Evolutionary conservation across 2,888 invertebrate species (phyloP).

Genomic region (Rhyacophila evoluta): DNA sequence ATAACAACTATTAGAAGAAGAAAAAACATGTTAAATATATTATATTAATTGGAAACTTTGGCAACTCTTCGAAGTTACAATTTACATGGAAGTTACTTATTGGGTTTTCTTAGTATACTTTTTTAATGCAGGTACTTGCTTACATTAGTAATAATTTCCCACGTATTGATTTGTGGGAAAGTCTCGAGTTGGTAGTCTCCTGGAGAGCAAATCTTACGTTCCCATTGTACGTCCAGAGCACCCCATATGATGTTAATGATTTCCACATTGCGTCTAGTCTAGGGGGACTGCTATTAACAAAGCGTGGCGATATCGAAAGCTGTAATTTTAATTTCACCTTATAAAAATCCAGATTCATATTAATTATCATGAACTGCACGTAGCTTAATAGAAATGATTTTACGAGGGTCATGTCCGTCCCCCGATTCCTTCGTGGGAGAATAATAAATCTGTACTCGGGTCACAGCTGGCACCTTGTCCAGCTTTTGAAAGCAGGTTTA

Average conservation of each 20-base stretch:
- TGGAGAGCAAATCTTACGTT: slow-evolving; percentile 26
- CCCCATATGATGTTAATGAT: slow-evolving; percentile 31
- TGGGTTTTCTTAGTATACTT: too few species aligned
- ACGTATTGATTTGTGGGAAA: slow-evolving; percentile 46
- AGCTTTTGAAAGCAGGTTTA: slow-evolving; percentile 33
- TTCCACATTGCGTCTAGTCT: slow-evolving; percentile 12
- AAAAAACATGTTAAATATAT: too few species aligned
- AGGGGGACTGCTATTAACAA: slow-evolving; percentile 38
- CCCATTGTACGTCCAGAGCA: slow-evolving; percentile 20
- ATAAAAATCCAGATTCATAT: slow-evolving; percentile 8
- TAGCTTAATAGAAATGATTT: slow-evolving; percentile 23
- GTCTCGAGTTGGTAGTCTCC: slow-evolving; percentile 23
- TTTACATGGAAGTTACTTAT: too few species aligned
- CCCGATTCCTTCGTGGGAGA: slow-evolving; percentile 38
- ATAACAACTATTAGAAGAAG: too few species aligned
- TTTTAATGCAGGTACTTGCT: background rate
- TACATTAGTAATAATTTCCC: slow-evolving; percentile 28
- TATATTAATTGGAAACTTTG: too few species aligned
- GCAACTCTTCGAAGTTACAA: too few species aligned
- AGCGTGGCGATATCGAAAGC: background rate
- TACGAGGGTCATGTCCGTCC: background rate
- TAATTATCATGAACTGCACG: slow-evolving; percentile 28
- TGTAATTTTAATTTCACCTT: slow-evolving; percentile 35
- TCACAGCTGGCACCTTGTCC: slow-evolving; percentile 27
- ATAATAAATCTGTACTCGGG: background rate